Evolutionary conservation across 2,888 invertebrate genomes (phyloP).

Genomic region (Micoletzkya japonica): DNA sequence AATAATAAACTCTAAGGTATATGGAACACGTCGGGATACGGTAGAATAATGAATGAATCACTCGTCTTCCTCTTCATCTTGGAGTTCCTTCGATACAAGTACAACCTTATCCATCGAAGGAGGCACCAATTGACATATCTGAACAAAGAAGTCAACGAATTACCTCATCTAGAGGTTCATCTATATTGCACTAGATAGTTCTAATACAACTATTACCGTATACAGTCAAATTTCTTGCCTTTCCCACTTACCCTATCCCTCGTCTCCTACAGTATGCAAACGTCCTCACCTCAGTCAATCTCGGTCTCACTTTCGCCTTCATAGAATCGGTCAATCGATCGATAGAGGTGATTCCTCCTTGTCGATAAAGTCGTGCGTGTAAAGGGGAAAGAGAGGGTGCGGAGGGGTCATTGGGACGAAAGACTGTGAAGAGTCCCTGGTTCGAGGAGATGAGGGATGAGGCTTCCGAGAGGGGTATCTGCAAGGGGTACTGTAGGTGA

Average conservation of each 20-base stretch:
- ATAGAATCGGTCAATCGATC: not conserved
- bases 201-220: not conserved
- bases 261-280: not conserved
- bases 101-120: not conserved
- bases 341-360: not conserved
- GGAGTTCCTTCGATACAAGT: not conserved
- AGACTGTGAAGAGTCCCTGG: slow-evolving; percentile 37
- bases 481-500: not conserved
- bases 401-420: slow-evolving; percentile 29
- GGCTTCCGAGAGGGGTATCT: not conserved
- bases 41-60: no score
- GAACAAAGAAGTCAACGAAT: no score
- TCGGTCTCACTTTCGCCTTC: not conserved
- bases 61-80: not conserved
- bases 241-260: no score
- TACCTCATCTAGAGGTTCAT: no score
- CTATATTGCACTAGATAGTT: no score
- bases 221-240: not conserved
- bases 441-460: slow-evolving; percentile 28
- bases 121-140: not conserved
- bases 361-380: not conserved
- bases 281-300: not conserved
- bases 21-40: no score
- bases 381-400: not conserved
- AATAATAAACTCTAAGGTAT: no score